Percentiles rank a stretch among this genome's conserved stretches.
phyloP scores from a whole-genome alignment of 2,113 vertebrate genomes.

The Thryonomys swinderianus region DNA sequence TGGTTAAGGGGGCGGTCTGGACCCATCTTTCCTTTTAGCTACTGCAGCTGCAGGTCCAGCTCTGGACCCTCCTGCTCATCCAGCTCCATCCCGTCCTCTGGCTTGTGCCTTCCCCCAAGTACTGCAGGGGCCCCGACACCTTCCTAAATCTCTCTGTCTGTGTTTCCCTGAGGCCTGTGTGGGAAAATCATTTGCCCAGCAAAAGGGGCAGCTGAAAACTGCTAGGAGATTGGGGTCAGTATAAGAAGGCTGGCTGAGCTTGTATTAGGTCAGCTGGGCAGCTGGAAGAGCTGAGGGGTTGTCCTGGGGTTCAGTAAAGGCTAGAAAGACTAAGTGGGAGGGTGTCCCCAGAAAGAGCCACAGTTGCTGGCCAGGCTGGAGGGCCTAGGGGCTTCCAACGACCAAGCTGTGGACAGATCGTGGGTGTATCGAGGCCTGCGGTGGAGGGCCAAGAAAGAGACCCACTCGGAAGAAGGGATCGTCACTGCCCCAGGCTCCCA shows the following conservation, averaged over 20 bases:
- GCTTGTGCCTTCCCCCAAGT: neutral
- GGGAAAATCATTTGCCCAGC: neutral
- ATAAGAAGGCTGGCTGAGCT: neutral
- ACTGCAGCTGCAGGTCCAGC: neutral
- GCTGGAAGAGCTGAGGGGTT: neutral
- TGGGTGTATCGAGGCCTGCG: constrained; percentile 12
- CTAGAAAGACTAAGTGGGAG: neutral
- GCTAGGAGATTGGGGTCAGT: neutral
- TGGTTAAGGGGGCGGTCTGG: neutral
- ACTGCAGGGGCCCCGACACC: neutral
- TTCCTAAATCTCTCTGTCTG: neutral
- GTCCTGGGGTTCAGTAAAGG: neutral
- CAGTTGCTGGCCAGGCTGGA: neutral
- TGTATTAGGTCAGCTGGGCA: neutral
- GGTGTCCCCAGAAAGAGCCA: neutral
- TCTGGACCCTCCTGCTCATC: neutral
- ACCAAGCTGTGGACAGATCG: neutral
- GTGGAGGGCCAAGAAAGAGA: neutral
- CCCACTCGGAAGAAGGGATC: neutral
- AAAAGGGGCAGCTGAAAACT: neutral
- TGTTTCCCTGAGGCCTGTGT: constrained; percentile 12
- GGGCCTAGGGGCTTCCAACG: neutral
- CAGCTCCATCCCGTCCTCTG: neutral
- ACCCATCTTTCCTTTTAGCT: neutral
- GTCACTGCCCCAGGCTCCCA: neutral